Evolutionary conservation across 2,888 invertebrate genomes (phyloP).

Genomic region (Tachina fera): DNA sequence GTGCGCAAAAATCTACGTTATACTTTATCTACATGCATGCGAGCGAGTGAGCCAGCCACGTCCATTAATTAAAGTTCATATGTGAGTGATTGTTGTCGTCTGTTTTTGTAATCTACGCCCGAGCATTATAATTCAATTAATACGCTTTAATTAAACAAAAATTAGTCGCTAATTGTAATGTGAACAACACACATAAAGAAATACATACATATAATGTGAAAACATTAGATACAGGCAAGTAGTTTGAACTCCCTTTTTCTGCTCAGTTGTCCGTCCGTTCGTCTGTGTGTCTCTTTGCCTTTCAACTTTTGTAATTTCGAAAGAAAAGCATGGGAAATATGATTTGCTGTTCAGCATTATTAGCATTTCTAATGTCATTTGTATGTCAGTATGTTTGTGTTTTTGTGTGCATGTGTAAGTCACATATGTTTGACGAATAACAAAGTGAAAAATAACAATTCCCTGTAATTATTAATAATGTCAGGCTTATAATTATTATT

Average conservation of each 20-base stretch:
- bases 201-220: not conserved
- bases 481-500: constrained; percentile 60
- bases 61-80: constrained; percentile 36
- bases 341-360: no score
- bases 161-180: constrained; percentile 70
- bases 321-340: not conserved
- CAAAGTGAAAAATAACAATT: constrained; percentile 15
- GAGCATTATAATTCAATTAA: constrained; percentile 72
- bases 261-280: not conserved
- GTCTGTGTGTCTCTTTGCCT: not conserved
- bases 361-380: no score
- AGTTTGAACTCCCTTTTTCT: constrained; percentile 22
- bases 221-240: not conserved
- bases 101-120: constrained; percentile 65
- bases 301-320: not conserved
- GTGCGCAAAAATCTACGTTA: not conserved
- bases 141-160: constrained; percentile 72
- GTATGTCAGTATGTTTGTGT: not conserved
- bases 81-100: constrained; percentile 25
- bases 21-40: not conserved
- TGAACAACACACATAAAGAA: not conserved
- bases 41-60: not conserved
- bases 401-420: not conserved
- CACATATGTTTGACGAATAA: constrained; percentile 47
- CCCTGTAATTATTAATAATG: constrained; percentile 49